A percentile compares a stretch with the other conserved stretches of the same genome.
Evolutionary conservation across 2,888 invertebrate genomes (phyloP).

Genomic region (Pristionchus maxplancki): DNA sequence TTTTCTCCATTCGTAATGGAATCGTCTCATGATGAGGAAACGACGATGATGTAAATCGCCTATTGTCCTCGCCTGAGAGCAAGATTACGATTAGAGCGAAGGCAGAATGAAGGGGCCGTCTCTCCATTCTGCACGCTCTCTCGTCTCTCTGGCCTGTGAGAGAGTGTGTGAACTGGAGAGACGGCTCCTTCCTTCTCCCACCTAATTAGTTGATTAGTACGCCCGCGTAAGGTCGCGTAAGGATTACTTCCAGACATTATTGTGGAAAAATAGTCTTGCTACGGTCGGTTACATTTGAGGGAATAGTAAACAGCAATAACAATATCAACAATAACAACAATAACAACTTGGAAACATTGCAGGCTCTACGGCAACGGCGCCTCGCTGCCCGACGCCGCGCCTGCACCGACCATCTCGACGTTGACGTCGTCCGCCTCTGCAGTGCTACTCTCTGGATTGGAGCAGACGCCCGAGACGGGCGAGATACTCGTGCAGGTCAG

Average conservation of each 20-base stretch:
- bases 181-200: neutral
- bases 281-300: too few relatives aligned
- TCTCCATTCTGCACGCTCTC: neutral
- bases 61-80: neutral
- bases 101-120: neutral
- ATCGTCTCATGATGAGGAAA: neutral
- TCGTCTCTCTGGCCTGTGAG: neutral
- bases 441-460: constrained; percentile 5
- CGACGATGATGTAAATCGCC: neutral
- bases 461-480: constrained; percentile 2
- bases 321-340: too few relatives aligned
- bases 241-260: too few relatives aligned
- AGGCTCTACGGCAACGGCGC: constrained; percentile 8
- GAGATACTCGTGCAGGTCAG: constrained; percentile 14
- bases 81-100: neutral
- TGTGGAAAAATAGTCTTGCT: too few relatives aligned
- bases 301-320: too few relatives aligned
- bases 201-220: neutral
- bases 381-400: neutral
- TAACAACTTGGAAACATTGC: neutral
- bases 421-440: neutral
- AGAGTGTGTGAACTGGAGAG: neutral
- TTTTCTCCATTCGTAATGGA: neutral
- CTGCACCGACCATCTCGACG: neutral
- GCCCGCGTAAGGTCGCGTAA: neutral